Evolutionary conservation across 2,797 vertebrate genomes (phyloP), one percentile per base, ranked within the genome.

Genomic region (Mormyrops attenuatus): DNA sequence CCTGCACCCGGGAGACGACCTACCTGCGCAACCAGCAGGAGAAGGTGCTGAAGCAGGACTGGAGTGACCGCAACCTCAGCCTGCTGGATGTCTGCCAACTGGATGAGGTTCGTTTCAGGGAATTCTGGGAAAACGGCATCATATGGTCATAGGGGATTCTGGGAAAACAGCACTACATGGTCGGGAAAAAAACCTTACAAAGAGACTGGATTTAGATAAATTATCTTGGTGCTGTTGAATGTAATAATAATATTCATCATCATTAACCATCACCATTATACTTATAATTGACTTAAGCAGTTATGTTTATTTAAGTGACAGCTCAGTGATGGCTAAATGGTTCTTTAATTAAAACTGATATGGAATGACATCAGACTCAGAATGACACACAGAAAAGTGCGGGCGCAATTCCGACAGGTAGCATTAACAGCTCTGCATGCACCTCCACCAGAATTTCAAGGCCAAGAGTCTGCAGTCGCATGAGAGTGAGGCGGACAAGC

Each of bases 51-150:
- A 95, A 95, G 92, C 96, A 96, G 91, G 98, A 99, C 95, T 99
- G 98, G 98, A 99, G 98, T 0, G 98, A 99, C 90, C 96, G 95
- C 86, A 97, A 98, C 95, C 44, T 88, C 0, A 97, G 99, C 9
- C 92, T 95, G 0, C 90, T 91, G 0, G 95, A 95, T 0, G 89
- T 97, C 88, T 96, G 97, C 49, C 95, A 93, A 60, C 96, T 98
- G 91, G 98, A 97, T 0, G 97, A 99, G 96, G 98, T 98, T 91
- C 84, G 94, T 0, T 11, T 41, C 8, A 4, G 4, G 91, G 84
- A 7, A 20, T 73, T 26, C 13, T 20, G 57, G 41, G 52, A 73
- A 73, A 73, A 73, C 66, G 38, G 26, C 66, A 17, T 63, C 22
- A 63, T 17, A 38, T 80, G 77, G 22, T 88, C 41, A 87, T 22